Evolutionary conservation across 2,888 invertebrate species (phyloP).

Genomic region (Quadroppia sp.): DNA sequence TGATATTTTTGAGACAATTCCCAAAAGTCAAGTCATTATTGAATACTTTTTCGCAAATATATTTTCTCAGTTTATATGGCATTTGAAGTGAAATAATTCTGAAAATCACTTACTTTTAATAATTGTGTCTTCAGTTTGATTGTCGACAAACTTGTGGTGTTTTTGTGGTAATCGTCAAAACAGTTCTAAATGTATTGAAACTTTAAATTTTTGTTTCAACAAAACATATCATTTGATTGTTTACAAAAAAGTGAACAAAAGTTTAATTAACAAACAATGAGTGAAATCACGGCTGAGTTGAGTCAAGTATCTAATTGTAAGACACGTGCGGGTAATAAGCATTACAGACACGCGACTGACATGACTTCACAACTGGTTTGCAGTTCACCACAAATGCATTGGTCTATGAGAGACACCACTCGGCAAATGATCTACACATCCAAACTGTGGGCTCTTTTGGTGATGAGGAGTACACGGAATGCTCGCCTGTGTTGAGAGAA

Average conservation of each 20-base stretch:
- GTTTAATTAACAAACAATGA: neutral
- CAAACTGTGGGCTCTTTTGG: neutral
- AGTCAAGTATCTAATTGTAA: neutral
- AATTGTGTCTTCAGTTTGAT: too few relatives aligned
- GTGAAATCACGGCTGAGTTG: neutral
- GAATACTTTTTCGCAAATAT: too few relatives aligned
- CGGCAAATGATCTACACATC: neutral
- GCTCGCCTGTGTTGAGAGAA: neutral
- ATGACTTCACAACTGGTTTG: constrained; percentile 14
- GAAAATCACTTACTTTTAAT: too few relatives aligned
- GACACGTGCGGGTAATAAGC: constrained; percentile 21
- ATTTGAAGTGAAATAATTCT: too few relatives aligned
- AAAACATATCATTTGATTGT: neutral
- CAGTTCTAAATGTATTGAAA: too few relatives aligned
- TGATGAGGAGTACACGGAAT: constrained; percentile 1
- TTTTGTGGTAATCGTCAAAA: too few relatives aligned
- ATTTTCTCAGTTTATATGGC: too few relatives aligned
- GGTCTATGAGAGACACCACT: constrained; percentile 20
- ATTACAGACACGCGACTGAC: constrained; percentile 26
- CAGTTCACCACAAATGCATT: neutral
- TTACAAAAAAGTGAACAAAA: neutral
- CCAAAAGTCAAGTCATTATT: too few relatives aligned
- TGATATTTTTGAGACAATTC: too few relatives aligned
- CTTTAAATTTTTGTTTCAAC: neutral
- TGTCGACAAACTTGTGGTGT: too few relatives aligned